Evolutionary conservation across 2,797 vertebrate species (phyloP), one percentile per base, ranked within the genome.

Genomic region (Pelodytes ibericus): DNA sequence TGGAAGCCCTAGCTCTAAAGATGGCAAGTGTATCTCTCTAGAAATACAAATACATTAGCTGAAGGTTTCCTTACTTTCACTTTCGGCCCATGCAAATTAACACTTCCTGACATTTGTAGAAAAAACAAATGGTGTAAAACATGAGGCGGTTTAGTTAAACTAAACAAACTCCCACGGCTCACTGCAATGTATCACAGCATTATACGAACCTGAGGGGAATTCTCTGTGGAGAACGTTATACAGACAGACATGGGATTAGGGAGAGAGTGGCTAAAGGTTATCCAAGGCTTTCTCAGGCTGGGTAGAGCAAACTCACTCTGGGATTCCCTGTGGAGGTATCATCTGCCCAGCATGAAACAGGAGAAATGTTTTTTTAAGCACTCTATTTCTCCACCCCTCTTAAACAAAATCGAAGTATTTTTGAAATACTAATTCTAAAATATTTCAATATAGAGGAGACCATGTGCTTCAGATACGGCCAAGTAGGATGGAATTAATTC

Each of bases 11-110:
- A n/a, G n/a, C n/a, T n/a, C n/a, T n/a, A n/a, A n/a, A n/a, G n/a
- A n/a, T n/a, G n/a, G n/a, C n/a, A n/a, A n/a, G n/a, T n/a, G n/a
- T n/a, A n/a, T n/a, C n/a, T n/a, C n/a, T n/a, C n/a, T n/a, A n/a
- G n/a, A n/a, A n/a, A n/a, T n/a, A n/a, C n/a, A n/a, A n/a, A n/a
- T n/a, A n/a, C n/a, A n/a, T n/a, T n/a, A n/a, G n/a, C n/a, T n/a
- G n/a, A n/a, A n/a, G n/a, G n/a, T n/a, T n/a, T n/a, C n/a, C n/a
- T n/a, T n/a, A n/a, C n/a, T n/a, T n/a, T n/a, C n/a, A n/a, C n/a
- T n/a, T n/a, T n/a, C n/a, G n/a, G 24, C 57, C 62, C 49, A 63
- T 29, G 16, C 67, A 77, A 77, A 77, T 77, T 66, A 72, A 72
- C 75, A 77, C 72, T 77, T 72, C 68, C 69, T 51, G 44, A 58